Base-by-base conservation (phyloP, 2,888 invertebrate species). In the Habroteleia sp. region DNA sequence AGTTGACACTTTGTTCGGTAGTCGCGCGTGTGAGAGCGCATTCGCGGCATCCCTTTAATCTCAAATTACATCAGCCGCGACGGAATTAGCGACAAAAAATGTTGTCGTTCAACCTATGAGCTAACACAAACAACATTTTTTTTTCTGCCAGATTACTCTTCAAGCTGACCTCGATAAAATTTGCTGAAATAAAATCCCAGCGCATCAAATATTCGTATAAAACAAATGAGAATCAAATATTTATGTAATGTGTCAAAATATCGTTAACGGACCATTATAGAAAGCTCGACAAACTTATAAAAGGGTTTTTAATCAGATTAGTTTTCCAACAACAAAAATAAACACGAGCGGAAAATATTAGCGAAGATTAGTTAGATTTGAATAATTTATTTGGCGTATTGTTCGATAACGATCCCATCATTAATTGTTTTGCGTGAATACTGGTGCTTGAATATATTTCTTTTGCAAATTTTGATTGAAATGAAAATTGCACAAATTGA, bases 331-430 rank as follows among this genome's bases (percentile, higher is more conserved):
- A 23, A 13, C 23, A 0, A 2, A 10, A 33, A 25, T 44, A 42
- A 44, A 33, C 17, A 13, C 5, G 10, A 35, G 31, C 8, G 35
- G 17, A 10, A 54, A 48, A 10, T 39, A 17, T 39, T 48, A 11
- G 14, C 5, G 25, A 20, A 48, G 29, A 62, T 48, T 48, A 35
- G 27, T 23, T 17, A 25, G 39, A 31, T 27, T 56, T 17, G 39
- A 39, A 31, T 39, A 68, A 58, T 56, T 58, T 50, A 68, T 58
- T 68, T 68, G 13, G 17, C 10, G 41, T 48, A 33, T 54, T 25
- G 20, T 69, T 71, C 65, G 66, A 76, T 76, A 71, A 76, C 71
- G 62, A 72, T 56, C 66, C 66, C 48, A 74, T 56, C 56, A 71
- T 71, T 54, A 54, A 71, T 63, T 48, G 63, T 41, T 56, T 41